Conservation (phyloP, 2,888 invertebrate species). For the Lasioglossum lativentre region DNA sequence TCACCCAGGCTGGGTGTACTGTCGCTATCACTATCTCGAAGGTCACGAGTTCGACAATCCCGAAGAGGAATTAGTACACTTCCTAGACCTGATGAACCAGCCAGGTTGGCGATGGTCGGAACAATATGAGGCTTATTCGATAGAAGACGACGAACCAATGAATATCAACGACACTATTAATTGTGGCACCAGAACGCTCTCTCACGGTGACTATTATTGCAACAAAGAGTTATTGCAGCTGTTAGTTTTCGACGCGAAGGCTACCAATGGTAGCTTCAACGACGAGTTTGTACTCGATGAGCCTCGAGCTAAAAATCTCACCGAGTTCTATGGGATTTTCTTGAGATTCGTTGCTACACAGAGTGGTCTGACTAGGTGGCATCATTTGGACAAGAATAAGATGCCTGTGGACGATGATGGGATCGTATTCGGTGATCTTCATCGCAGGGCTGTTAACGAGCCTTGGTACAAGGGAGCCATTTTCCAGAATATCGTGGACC, state of each 20-base stretch:
- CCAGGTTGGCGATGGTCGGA: constrained; percentile 88
- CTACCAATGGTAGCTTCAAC: constrained; percentile 86
- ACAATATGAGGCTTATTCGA: constrained; percentile 85
- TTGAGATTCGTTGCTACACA: constrained; percentile 94
- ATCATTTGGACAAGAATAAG: constrained; percentile 81
- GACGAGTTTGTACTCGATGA: constrained; percentile 66
- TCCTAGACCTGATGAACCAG: constrained; percentile 88
- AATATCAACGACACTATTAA: constrained; percentile 74
- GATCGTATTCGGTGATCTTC: constrained; percentile 90
- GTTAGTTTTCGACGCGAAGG: constrained; percentile 94
- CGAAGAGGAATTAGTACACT: constrained; percentile 91
- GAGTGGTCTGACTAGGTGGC: constrained; percentile 95
- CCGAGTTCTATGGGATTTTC: constrained; percentile 90
- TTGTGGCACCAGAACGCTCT: constrained; percentile 85
- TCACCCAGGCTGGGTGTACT: constrained; percentile 96
- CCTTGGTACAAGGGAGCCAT: constrained; percentile 97
- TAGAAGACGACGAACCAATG: constrained; percentile 46
- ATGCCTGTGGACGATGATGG: constrained; percentile 56
- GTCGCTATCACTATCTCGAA: constrained; percentile 93
- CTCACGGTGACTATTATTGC: constrained; percentile 92
- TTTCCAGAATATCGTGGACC: constrained; percentile 91
- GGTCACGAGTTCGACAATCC: constrained; percentile 90
- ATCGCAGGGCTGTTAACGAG: constrained; percentile 93
- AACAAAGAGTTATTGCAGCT: constrained; percentile 94
- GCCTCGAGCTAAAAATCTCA: constrained; percentile 83